Evolutionary conservation across 2,113 vertebrate species (phyloP).

Genomic region (Phrynosoma platyrhinos): DNA sequence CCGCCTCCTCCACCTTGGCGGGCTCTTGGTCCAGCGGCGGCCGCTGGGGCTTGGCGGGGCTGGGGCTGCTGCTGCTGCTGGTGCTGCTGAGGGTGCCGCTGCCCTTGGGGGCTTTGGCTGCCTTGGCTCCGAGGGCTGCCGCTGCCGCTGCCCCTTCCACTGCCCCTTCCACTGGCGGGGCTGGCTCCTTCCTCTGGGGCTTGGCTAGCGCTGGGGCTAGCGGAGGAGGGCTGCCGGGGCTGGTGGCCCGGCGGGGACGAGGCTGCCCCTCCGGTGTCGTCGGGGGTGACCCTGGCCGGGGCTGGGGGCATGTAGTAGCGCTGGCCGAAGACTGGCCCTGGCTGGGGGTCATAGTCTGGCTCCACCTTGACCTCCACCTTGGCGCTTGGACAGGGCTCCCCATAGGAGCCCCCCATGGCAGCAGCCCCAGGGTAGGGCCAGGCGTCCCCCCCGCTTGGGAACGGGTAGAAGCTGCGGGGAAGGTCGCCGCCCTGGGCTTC

Average conservation of each 20-base stretch:
- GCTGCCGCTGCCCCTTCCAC: too few relatives aligned
- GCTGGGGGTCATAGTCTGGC: background rate
- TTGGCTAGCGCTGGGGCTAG: background rate
- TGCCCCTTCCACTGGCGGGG: too few relatives aligned
- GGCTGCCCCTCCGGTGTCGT: background rate
- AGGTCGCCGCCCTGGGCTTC: background rate
- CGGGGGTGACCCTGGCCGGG: background rate
- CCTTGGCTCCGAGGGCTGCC: too few relatives aligned
- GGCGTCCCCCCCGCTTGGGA: background rate
- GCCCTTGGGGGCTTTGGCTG: background rate
- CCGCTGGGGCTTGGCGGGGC: too few relatives aligned
- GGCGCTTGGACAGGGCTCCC: background rate
- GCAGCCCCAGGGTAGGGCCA: background rate
- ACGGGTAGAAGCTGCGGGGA: background rate
- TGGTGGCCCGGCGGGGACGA: background rate
- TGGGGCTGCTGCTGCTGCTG: too few relatives aligned
- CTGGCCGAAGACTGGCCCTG: background rate
- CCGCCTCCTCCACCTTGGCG: background rate
- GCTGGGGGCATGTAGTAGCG: background rate
- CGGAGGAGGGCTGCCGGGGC: background rate
- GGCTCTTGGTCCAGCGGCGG: too few relatives aligned
- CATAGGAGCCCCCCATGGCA: background rate
- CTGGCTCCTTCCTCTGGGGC: background rate
- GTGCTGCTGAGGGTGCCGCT: too few relatives aligned
- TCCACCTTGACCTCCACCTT: constrained; percentile 17